Percentiles rank a stretch among this genome's conserved stretches.
phyloP scores from a whole-genome alignment of 2,888 invertebrate genomes.

The Branchipolynoe longqiensis region DNA sequence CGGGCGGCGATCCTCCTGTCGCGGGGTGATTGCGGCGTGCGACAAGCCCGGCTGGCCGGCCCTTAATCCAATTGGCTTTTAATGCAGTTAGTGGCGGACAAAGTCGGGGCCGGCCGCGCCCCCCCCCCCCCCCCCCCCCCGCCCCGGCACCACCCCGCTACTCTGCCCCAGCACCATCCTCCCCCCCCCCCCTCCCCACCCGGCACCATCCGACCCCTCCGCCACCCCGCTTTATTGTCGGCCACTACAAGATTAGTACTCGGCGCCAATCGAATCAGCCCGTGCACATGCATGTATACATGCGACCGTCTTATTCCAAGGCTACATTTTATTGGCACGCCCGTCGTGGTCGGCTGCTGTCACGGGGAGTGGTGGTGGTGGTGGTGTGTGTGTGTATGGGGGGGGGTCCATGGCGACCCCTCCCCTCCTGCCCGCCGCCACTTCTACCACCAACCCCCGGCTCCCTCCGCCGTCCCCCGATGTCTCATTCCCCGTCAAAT shows the following conservation, averaged over 20 bases:
- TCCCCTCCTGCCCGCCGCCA: too few relatives aligned
- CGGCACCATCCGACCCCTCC: too few relatives aligned
- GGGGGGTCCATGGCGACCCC: too few relatives aligned
- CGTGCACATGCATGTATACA: slow-evolving; percentile 55
- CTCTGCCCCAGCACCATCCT: too few relatives aligned
- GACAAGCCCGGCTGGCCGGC: slow-evolving; percentile 5
- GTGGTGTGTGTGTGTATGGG: background rate
- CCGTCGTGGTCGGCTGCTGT: slow-evolving; percentile 7
- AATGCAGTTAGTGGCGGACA: slow-evolving; percentile 41
- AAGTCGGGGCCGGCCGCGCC: slow-evolving; percentile 20
- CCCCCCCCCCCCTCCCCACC: too few relatives aligned
- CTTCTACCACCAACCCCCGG: too few relatives aligned
- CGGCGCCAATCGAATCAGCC: slow-evolving; percentile 41
- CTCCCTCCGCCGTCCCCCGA: too few relatives aligned
- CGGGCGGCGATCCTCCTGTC: slow-evolving; percentile 23
- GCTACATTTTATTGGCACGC: slow-evolving; percentile 53
- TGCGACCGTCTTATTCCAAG: slow-evolving; percentile 42
- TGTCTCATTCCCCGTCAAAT: too few relatives aligned
- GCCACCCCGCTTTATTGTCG: slow-evolving; percentile 54
- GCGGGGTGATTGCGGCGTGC: slow-evolving; percentile 9
- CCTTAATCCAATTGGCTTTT: slow-evolving; percentile 57
- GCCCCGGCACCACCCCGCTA: too few relatives aligned
- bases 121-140: too few relatives aligned
- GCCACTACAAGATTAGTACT: slow-evolving; percentile 55
- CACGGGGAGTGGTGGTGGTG: background rate